Percentiles rank a stretch among this genome's conserved stretches.
phyloP scores from a whole-genome alignment of 2,888 invertebrate genomes.

The Oxyteleia sp. region DNA sequence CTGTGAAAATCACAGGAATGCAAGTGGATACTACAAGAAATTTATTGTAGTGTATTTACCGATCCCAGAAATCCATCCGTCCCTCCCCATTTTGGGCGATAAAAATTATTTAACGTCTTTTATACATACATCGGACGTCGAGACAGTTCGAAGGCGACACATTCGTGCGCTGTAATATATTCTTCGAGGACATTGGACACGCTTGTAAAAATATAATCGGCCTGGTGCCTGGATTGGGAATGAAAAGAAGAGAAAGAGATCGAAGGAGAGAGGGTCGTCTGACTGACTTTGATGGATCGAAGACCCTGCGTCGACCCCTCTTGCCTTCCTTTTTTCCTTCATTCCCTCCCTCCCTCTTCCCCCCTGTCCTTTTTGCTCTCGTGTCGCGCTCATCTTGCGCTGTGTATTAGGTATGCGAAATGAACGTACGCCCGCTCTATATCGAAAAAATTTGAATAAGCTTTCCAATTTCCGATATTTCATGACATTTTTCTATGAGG shows the following conservation, averaged over 20 bases:
- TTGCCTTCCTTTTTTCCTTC: slow-evolving; percentile 32
- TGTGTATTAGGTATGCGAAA: slow-evolving; percentile 83
- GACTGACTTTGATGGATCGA: slow-evolving; percentile 87
- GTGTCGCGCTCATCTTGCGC: slow-evolving; percentile 73
- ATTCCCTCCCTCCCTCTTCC: slow-evolving; percentile 64
- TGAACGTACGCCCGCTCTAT: slow-evolving; percentile 81
- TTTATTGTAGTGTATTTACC: too few species aligned
- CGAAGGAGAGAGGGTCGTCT: slow-evolving; percentile 73
- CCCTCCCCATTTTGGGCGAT: slow-evolving; percentile 23
- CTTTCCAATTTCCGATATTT: slow-evolving; percentile 87
- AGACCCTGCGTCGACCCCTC: slow-evolving; percentile 80
- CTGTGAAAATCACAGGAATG: too few species aligned
- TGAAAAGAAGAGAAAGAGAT: slow-evolving; percentile 66
- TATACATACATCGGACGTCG: slow-evolving; percentile 68
- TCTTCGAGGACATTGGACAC: slow-evolving; percentile 85
- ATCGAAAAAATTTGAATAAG: slow-evolving; percentile 87
- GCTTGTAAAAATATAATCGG: slow-evolving; percentile 84
- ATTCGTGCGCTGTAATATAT: slow-evolving; percentile 80
- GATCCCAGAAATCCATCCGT: slow-evolving; percentile 1
- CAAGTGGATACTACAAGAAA: too few species aligned
- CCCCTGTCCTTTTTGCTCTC: slow-evolving; percentile 73
- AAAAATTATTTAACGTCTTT: slow-evolving; percentile 70
- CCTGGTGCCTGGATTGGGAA: slow-evolving; percentile 64
- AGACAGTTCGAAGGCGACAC: slow-evolving; percentile 67
- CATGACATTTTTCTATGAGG: slow-evolving; percentile 87